phyloP scores from a whole-genome alignment of 2,888 invertebrate species.

The Athrips mouffetella region DNA sequence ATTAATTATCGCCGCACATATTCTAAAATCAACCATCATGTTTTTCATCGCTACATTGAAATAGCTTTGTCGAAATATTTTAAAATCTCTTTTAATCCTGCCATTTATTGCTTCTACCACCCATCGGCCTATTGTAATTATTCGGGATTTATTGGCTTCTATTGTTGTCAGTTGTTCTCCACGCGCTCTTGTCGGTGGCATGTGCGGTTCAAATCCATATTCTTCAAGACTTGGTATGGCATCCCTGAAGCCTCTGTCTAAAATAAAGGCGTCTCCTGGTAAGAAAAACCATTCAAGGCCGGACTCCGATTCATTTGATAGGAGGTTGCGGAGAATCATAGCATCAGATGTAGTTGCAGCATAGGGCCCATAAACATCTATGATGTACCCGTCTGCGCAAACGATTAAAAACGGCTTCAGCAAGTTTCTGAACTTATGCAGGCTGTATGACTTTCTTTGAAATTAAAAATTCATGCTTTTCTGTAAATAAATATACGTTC shows the following conservation, averaged over 20 bases:
- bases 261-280: slow-evolving; percentile 12
- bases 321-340: slow-evolving; percentile 10
- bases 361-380: slow-evolving; percentile 24
- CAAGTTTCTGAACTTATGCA: slow-evolving; percentile 21
- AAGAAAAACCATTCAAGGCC: neutral
- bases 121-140: neutral
- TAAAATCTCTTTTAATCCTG: slow-evolving; percentile 4
- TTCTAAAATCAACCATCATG: slow-evolving; percentile 1
- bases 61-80: neutral
- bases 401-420: slow-evolving; percentile 26
- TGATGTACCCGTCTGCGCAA: slow-evolving; percentile 24
- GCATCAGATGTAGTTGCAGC: slow-evolving; percentile 23
- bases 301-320: neutral
- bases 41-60: slow-evolving; percentile 1
- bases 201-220: slow-evolving; percentile 16
- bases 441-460: slow-evolving; percentile 10
- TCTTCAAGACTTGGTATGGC: slow-evolving; percentile 7
- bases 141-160: slow-evolving; percentile 6
- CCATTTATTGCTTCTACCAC: slow-evolving; percentile 7
- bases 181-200: slow-evolving; percentile 16
- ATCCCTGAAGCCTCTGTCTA: slow-evolving; percentile 20
- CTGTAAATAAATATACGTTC: slow-evolving; percentile 18
- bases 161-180: slow-evolving; percentile 8
- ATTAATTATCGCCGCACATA: neutral
- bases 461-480: slow-evolving; percentile 16